Evolutionary conservation across 2,797 vertebrate species (phyloP).

Genomic region (Crypturellus tataupa): DNA sequence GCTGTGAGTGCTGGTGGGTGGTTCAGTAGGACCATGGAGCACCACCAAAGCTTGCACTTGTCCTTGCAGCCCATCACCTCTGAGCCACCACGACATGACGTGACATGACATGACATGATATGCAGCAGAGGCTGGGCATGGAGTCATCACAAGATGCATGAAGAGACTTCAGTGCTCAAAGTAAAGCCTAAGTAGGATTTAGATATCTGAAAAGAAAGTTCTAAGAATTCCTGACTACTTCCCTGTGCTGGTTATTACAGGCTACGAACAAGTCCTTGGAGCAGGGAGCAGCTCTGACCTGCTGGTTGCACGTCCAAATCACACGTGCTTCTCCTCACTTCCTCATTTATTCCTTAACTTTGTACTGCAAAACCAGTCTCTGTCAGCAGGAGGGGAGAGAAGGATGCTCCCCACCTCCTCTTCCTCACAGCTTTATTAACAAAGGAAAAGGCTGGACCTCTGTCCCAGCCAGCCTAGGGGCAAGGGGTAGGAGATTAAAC

Average conservation of each 20-base stretch:
- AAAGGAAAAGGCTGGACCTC: not conserved
- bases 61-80: not conserved
- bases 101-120: too few relatives aligned
- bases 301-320: not conserved
- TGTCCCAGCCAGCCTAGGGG: not conserved
- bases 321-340: not conserved
- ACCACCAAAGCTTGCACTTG: not conserved
- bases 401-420: not conserved
- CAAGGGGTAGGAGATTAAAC: not conserved
- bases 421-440: not conserved
- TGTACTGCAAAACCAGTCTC: accelerated
- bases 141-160: not conserved
- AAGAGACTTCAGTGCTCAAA: not conserved
- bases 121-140: not conserved
- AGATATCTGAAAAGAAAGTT: not conserved
- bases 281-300: not conserved
- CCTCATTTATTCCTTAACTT: not conserved
- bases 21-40: accelerated
- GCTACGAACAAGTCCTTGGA: not conserved
- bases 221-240: not conserved
- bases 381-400: not conserved
- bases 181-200: not conserved
- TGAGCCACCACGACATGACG: accelerated
- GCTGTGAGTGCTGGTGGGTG: not conserved
- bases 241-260: not conserved